Conservation (phyloP, 2,888 invertebrate species). For the Cheilosia pagana region DNA sequence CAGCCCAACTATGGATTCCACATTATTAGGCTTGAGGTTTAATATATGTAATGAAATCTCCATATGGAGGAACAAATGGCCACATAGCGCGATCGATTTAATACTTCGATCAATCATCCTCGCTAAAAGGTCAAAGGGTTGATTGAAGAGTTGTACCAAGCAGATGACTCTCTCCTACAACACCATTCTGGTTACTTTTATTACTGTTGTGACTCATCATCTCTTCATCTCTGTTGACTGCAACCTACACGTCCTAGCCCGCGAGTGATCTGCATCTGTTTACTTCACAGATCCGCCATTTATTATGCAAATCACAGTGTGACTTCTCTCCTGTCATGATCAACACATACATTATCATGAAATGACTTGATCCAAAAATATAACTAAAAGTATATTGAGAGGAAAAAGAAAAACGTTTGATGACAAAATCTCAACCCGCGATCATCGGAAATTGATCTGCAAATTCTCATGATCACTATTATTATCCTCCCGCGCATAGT, state of each 20-base stretch:
- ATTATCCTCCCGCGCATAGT: constrained; percentile 59
- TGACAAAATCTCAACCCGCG: constrained; percentile 65
- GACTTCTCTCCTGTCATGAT: constrained; percentile 28
- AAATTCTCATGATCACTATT: constrained; percentile 57
- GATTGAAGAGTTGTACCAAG: constrained; percentile 27
- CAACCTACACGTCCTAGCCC: constrained; percentile 47
- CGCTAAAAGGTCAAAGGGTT: constrained; percentile 45
- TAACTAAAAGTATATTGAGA: constrained; percentile 47
- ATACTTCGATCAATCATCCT: constrained; percentile 52
- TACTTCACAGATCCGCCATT: constrained; percentile 43
- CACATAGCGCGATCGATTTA: constrained; percentile 24
- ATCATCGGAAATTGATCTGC: constrained; percentile 67
- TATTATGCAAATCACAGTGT: constrained; percentile 60
- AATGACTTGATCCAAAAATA: constrained; percentile 57
- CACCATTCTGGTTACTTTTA: constrained; percentile 51
- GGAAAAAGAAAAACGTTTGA: constrained; percentile 43
- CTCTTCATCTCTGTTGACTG: constrained; percentile 2
- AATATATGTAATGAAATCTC: constrained; percentile 3
- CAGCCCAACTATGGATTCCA: constrained; percentile 22
- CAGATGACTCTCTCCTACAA: constrained; percentile 24
- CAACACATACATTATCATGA: constrained; percentile 7
- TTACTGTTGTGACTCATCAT: constrained; percentile 46
- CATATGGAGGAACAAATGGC: constrained; percentile 36
- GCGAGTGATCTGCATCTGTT: constrained; percentile 54
- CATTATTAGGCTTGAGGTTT: not conserved